Evolutionary conservation across 2,888 invertebrate species (phyloP).

Genomic region (Pocota personata): DNA sequence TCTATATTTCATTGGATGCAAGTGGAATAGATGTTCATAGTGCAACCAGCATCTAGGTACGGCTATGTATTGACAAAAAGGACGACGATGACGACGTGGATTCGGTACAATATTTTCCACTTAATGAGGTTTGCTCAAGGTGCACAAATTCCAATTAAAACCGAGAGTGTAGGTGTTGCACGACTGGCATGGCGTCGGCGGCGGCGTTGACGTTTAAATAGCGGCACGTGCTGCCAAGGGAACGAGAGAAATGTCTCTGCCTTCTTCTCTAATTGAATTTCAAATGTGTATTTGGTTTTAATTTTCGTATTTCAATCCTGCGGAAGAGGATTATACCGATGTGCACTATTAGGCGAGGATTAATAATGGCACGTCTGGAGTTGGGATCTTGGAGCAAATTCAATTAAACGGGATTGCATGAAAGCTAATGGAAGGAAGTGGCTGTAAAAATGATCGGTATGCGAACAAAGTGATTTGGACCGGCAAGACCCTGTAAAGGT

Average conservation of each 20-base stretch:
- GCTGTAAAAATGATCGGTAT: no score
- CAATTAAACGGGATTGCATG: neutral
- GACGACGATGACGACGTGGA: neutral
- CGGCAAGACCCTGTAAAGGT: no score
- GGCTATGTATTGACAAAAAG: slow-evolving; percentile 4
- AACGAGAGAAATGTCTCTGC: neutral
- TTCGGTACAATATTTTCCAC: slow-evolving; percentile 43
- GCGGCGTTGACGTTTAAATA: slow-evolving; percentile 10
- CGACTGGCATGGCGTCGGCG: neutral
- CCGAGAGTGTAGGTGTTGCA: neutral
- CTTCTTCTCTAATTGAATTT: slow-evolving; percentile 61
- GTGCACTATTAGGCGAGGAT: neutral
- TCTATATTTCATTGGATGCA: slow-evolving; percentile 25
- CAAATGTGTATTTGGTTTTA: slow-evolving; percentile 39
- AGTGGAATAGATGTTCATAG: neutral
- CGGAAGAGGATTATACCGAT: slow-evolving; percentile 16
- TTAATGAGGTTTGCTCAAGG: slow-evolving; percentile 66
- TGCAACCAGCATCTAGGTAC: neutral
- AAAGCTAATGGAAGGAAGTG: neutral
- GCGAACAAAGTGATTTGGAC: no score
- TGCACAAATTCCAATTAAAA: slow-evolving; percentile 59
- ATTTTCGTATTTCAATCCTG: slow-evolving; percentile 43
- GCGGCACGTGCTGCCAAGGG: slow-evolving; percentile 19
- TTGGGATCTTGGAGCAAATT: neutral
- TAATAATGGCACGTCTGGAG: neutral